Evolutionary conservation across 1,140 invertebrate genomes (phyloP).

Genomic region (Pseudomyrmex concolor): DNA sequence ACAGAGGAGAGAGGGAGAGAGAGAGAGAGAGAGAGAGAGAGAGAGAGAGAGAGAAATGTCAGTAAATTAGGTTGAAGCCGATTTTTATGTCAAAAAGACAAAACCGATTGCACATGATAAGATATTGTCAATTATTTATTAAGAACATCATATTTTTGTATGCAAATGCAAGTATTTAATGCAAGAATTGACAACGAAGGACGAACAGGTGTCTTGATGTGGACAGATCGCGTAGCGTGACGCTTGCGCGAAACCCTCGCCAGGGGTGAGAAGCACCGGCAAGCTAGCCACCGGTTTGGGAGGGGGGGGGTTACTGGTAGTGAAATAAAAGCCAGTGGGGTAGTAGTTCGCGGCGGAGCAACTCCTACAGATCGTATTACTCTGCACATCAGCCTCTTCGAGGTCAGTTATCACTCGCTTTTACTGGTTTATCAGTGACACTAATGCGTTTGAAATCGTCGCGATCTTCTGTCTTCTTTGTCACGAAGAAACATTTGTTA

Average conservation of each 20-base stretch:
- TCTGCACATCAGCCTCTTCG: constrained; percentile 40
- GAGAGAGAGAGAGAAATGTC: no score
- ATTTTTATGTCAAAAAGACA: no score
- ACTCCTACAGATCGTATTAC: constrained; percentile 60
- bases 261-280: constrained; percentile 31
- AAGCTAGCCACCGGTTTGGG: constrained; percentile 14
- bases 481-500: constrained; percentile 35
- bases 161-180: background rate
- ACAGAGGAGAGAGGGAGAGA: no score
- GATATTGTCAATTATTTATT: constrained; percentile 12
- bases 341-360: constrained; percentile 70
- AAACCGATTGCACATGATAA: background rate
- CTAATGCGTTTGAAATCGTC: constrained; percentile 23
- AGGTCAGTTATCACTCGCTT: background rate
- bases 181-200: constrained; percentile 3
- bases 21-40: no score
- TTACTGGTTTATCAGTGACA: background rate
- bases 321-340: constrained; percentile 70
- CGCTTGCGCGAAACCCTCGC: constrained; percentile 42
- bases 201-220: constrained; percentile 69
- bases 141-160: constrained; percentile 19
- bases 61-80: no score
- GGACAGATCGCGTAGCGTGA: constrained; percentile 15
- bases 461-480: background rate
- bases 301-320: constrained; percentile 29